These are phyloP conservation scores for Eufriesea mexicana DNA, from an alignment of 1,140 invertebrate genomes.

Conservation along the genomic window DNA sequence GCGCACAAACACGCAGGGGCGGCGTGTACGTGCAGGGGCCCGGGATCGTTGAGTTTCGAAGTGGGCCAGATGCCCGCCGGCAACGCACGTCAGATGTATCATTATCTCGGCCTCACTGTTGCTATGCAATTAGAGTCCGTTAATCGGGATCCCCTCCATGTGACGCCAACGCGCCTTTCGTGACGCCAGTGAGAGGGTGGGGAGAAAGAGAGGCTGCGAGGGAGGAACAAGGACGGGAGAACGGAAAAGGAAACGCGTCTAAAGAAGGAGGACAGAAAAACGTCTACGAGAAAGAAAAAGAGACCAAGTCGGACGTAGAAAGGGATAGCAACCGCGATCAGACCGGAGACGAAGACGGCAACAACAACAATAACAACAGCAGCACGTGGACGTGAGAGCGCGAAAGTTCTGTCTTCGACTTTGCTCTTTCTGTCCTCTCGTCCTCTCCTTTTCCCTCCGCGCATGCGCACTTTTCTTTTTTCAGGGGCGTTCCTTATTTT, in stretches of 20 bases:
- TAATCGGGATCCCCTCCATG: constrained; percentile 73
- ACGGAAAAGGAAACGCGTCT: background rate
- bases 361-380: constrained; percentile 77
- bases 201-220: background rate
- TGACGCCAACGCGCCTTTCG: constrained; percentile 57
- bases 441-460: background rate
- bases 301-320: constrained; percentile 1
- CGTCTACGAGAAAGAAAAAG: constrained; percentile 30
- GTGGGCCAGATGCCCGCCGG: constrained; percentile 74
- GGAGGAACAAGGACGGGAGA: background rate
- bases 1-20: background rate
- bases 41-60: constrained; percentile 65
- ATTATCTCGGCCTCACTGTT: constrained; percentile 80
- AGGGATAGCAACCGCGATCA: constrained; percentile 26
- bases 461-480: constrained; percentile 14
- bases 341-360: constrained; percentile 69
- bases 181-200: constrained; percentile 31
- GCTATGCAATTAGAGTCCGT: constrained; percentile 81
- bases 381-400: constrained; percentile 72
- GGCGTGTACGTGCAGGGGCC: constrained; percentile 28
- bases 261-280: constrained; percentile 12
- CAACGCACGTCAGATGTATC: constrained; percentile 77
- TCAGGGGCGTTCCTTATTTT: constrained; percentile 37
- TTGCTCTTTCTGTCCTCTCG: background rate
- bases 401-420: constrained; percentile 25